Evolutionary conservation across 2,113 vertebrate genomes (phyloP).

Genomic region (Mormyrus lacerda): DNA sequence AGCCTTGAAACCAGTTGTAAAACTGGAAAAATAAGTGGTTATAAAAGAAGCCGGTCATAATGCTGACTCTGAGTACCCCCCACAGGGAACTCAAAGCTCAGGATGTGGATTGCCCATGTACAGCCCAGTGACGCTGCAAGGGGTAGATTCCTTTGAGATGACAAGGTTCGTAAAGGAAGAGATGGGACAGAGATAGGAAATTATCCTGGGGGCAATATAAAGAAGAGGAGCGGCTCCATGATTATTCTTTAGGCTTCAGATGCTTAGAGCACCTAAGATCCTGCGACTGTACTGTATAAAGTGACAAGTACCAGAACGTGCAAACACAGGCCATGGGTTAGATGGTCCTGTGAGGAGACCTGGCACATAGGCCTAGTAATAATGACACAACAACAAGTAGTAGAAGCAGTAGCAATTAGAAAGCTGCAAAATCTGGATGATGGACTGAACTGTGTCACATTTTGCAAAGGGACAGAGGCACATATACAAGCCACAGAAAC

Average conservation of each 20-base stretch:
- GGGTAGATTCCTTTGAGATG: neutral
- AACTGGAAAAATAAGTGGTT: neutral
- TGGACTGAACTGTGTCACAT: neutral
- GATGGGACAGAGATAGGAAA: neutral
- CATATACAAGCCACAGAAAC: neutral
- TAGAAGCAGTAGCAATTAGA: neutral
- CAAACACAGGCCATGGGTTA: too few relatives aligned
- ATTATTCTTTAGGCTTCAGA: neutral
- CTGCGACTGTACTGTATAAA: neutral
- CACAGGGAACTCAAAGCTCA: neutral
- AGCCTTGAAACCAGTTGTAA: neutral
- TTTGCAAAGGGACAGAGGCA: neutral
- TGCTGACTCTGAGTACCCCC: neutral
- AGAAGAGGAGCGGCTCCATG: neutral
- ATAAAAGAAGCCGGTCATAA: neutral
- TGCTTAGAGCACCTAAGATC: neutral
- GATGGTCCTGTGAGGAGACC: too few relatives aligned
- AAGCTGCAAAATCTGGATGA: neutral
- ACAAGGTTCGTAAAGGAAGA: neutral
- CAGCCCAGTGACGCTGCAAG: neutral
- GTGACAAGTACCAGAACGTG: too few relatives aligned
- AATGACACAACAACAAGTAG: too few relatives aligned
- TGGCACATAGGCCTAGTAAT: too few relatives aligned
- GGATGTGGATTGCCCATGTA: neutral
- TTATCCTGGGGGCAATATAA: neutral